Conservation (phyloP, 1,140 invertebrate species). For the Ctenoplectra terminalis region DNA sequence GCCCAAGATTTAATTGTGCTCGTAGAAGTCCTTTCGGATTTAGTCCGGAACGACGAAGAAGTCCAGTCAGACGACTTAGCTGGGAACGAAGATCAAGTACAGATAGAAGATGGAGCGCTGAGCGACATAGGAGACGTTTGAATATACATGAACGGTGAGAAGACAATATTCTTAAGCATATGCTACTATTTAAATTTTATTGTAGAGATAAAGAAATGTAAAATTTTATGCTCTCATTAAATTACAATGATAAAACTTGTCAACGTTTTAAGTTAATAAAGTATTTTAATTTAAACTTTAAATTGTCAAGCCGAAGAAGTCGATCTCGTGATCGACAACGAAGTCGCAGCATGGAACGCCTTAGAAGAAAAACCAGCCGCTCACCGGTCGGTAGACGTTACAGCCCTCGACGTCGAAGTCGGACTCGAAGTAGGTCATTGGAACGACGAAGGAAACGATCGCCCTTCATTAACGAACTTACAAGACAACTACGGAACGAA, state of each 20-base stretch:
- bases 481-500: conserved; percentile 75
- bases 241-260: conserved; percentile 1
- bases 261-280: conserved; percentile 36
- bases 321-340: conserved; percentile 76
- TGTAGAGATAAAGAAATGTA: conserved; percentile 9
- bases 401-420: conserved; percentile 71
- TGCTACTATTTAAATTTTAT: background rate
- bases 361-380: conserved; percentile 72
- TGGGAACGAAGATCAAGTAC: conserved; percentile 69
- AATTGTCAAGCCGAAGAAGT: conserved; percentile 74
- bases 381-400: conserved; percentile 70
- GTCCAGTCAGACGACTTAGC: conserved; percentile 70
- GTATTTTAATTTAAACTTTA: conserved; percentile 72
- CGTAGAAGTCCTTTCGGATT: conserved; percentile 67
- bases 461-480: conserved; percentile 80
- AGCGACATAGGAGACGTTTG: conserved; percentile 72
- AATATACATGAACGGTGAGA: conserved; percentile 79
- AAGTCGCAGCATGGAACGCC: conserved; percentile 76
- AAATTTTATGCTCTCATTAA: background rate
- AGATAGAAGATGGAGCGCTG: conserved; percentile 71
- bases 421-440: conserved; percentile 71
- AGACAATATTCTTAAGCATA: conserved; percentile 49
- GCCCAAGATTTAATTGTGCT: conserved; percentile 60
- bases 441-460: conserved; percentile 78
- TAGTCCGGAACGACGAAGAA: conserved; percentile 72